phyloP scores from a whole-genome alignment of 2,797 vertebrate genomes.

The Pagetopsis macropterus region DNA sequence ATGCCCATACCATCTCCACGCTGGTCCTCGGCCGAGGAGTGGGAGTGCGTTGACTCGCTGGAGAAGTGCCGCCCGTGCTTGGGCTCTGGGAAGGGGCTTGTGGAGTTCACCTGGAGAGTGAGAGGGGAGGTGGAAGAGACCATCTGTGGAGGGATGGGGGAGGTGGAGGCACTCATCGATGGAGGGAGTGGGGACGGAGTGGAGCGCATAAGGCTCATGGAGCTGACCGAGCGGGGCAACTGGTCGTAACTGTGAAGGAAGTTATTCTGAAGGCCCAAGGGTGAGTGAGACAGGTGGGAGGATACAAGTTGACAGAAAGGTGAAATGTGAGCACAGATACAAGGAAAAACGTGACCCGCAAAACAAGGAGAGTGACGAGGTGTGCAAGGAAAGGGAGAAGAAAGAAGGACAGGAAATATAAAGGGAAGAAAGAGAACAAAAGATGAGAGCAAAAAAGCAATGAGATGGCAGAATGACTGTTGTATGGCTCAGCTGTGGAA shows the following conservation, averaged over 20 bases:
- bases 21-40: slow-evolving; percentile 88
- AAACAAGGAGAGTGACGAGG: slow-evolving; percentile 44
- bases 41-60: slow-evolving; percentile 90
- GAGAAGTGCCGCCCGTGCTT: slow-evolving; percentile 89
- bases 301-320: slow-evolving; percentile 8
- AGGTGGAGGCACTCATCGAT: slow-evolving; percentile 77
- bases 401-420: slow-evolving; percentile 37
- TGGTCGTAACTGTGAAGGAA: slow-evolving; percentile 77
- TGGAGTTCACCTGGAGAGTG: slow-evolving; percentile 88
- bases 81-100: slow-evolving; percentile 90
- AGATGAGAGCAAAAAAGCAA: slow-evolving; percentile 70
- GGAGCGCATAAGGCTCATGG: slow-evolving; percentile 80
- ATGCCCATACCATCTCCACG: slow-evolving; percentile 80
- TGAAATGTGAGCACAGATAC: slow-evolving; percentile 32
- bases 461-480: slow-evolving; percentile 70
- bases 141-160: slow-evolving; percentile 82
- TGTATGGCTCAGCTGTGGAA: slow-evolving; percentile 33
- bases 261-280: slow-evolving; percentile 53
- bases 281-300: slow-evolving; percentile 14
- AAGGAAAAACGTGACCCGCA: slow-evolving; percentile 35
- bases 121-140: slow-evolving; percentile 82
- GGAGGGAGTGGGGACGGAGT: slow-evolving; percentile 77
- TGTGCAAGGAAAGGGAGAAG: slow-evolving; percentile 45
- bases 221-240: slow-evolving; percentile 80
- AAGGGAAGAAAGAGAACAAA: slow-evolving; percentile 54